Percentiles rank a stretch among this genome's conserved stretches.
phyloP scores from a whole-genome alignment of 2,797 vertebrate species.

The Myiotriccus ornatus region DNA sequence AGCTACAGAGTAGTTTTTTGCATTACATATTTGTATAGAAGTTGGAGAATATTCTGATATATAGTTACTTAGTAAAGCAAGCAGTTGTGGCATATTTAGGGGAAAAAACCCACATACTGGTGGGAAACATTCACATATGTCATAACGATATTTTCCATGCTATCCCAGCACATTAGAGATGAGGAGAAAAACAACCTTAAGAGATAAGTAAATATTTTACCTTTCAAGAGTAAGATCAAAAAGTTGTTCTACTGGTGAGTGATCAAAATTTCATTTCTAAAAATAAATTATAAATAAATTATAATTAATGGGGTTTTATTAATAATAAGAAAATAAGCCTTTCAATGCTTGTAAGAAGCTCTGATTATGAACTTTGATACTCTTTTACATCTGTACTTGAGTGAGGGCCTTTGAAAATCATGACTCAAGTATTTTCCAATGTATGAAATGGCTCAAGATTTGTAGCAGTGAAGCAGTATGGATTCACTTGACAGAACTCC shows the following conservation, averaged over 20 bases:
- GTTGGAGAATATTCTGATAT: conserved; percentile 61
- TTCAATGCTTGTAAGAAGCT: conserved; percentile 1
- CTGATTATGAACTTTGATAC: conserved; percentile 16
- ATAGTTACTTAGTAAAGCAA: conserved; percentile 65
- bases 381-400: not conserved
- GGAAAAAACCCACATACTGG: not conserved
- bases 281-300: conserved; percentile 16
- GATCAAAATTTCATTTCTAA: conserved; percentile 57
- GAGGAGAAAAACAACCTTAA: conserved; percentile 4
- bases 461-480: not conserved
- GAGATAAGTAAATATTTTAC: conserved; percentile 73
- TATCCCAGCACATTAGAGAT: conserved; percentile 23
- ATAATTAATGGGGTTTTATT: conserved; percentile 13
- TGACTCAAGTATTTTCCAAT: not conserved
- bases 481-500: not conserved
- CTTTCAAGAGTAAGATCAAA: conserved; percentile 63
- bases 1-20: conserved; percentile 40
- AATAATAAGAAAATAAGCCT: conserved; percentile 1
- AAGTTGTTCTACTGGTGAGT: conserved; percentile 42
- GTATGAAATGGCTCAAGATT: not conserved
- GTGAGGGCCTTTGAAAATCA: not conserved
- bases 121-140: conserved; percentile 35
- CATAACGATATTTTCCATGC: not conserved
- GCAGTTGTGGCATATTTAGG: conserved; percentile 54
- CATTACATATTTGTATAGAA: conserved; percentile 49